Evolutionary conservation across 2,113 vertebrate genomes (phyloP), one percentile per base, ranked within the genome.

Genomic region (Forbesichthys papilliferus): DNA sequence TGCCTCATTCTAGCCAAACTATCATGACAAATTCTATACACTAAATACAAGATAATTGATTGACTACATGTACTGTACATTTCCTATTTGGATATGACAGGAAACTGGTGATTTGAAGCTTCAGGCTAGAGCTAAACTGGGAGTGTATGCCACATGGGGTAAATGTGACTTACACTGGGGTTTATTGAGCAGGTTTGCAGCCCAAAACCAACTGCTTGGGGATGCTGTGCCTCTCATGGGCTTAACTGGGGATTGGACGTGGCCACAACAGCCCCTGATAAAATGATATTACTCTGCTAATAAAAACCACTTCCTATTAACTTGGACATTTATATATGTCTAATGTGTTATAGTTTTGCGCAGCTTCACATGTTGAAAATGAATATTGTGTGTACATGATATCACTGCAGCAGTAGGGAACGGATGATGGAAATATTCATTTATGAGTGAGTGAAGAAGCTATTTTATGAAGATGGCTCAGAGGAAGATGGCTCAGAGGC

Each of bases 371-470:
- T 61, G 52, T 18, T 74, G 56, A 66, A 61, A 68, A 54, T 57
- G 48, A 20, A 54, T 5, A 27, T 27, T 27, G 27, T 56, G 5
- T 55, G n/a, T 42, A 12, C 36, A 55, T 34, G n/a, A 66, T 58
- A 64, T 36, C 48, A 18, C 16, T 55, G 48, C 63, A 36, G n/a
- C 36, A 48, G 67, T n/a, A 42, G 36, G 36, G 36, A 42, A 42
- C 36, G 78, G 79, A 82, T 83, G 76, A 81, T 86, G 81, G 79
- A 87, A 82, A 79, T 75, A 75, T 83, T 84, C 48, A 77, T 83
- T 87, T 63, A 64, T 69, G 61, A 63, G 51, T 60, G 65, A 83
- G 72, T 64, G 65, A 67, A 65, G 66, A 64, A 64, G 58, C 61
- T 73, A 48, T 79, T 71, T 73, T 73, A 27, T 79, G 63, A 75